phyloP scores from a whole-genome alignment of 2,797 vertebrate species.

The Rhinogobio ventralis region DNA sequence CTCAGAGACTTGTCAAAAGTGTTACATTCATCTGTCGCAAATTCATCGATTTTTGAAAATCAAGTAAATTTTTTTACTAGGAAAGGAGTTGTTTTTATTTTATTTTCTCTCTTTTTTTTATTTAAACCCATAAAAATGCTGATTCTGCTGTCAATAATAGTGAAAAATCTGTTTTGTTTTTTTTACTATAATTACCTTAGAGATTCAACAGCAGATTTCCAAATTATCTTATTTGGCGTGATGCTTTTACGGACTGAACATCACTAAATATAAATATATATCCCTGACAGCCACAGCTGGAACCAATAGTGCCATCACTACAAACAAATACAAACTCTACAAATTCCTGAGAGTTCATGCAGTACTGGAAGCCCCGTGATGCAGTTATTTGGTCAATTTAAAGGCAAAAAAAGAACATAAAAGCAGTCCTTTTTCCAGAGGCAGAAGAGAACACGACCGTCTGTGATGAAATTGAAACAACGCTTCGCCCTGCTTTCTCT shows the following conservation, averaged over 20 bases:
- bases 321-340: too few species aligned
- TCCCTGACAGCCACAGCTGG: conserved; percentile 42
- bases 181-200: too few species aligned
- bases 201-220: too few species aligned
- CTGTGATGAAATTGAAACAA: conserved; percentile 38
- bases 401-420: conserved; percentile 5
- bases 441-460: background rate
- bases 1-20: too few species aligned
- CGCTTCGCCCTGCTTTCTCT: background rate
- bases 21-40: too few species aligned
- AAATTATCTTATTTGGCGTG: background rate
- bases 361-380: conserved; percentile 31
- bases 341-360: conserved; percentile 13
- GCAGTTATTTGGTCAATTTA: conserved; percentile 34
- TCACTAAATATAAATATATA: conserved; percentile 6
- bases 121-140: background rate
- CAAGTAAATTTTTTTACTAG: too few species aligned
- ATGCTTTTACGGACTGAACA: background rate
- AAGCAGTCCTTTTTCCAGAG: conserved; percentile 32
- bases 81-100: too few species aligned
- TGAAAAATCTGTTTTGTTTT: background rate
- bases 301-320: conserved; percentile 47
- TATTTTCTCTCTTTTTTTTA: too few species aligned
- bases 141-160: background rate
- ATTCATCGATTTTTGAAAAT: too few species aligned